These are phyloP conservation scores for Cryptomyrus ogoouensis DNA, from an alignment of 2,113 vertebrate species.

Conservation along the genomic window DNA sequence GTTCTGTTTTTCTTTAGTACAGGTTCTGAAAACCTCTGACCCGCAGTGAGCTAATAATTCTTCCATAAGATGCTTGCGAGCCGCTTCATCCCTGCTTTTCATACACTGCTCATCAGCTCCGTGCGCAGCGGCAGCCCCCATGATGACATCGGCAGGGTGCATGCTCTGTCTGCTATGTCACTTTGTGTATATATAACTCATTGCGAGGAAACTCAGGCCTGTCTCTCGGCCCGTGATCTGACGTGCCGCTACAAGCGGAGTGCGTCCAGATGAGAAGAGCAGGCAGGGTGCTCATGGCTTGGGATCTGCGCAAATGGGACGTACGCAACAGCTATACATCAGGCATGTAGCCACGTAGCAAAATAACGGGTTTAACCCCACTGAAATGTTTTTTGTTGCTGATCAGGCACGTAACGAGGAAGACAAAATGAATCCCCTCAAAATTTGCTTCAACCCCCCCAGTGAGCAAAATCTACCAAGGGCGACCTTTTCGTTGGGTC, in stretches of 20 bases:
- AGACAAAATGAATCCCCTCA: background rate
- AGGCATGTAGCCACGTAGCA: background rate
- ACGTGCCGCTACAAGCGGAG: background rate
- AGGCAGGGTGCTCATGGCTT: background rate
- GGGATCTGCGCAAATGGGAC: background rate
- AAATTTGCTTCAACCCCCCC: background rate
- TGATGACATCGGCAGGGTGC: background rate
- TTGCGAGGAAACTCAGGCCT: background rate
- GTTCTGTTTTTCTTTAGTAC: background rate
- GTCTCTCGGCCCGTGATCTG: background rate
- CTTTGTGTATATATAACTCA: conserved; percentile 7
- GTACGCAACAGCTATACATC: background rate
- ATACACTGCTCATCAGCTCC: background rate
- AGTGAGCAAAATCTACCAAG: background rate
- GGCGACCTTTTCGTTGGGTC: background rate
- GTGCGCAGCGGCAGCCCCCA: background rate
- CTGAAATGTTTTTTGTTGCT: background rate
- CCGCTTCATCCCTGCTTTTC: background rate
- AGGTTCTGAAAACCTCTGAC: background rate
- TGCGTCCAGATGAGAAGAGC: background rate
- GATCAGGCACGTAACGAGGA: background rate
- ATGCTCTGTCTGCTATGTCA: background rate
- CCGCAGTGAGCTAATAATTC: background rate
- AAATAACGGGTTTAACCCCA: background rate
- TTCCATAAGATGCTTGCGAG: background rate